Evolutionary conservation across 2,113 vertebrate species (phyloP).

Genomic region (Paratilapia polleni): DNA sequence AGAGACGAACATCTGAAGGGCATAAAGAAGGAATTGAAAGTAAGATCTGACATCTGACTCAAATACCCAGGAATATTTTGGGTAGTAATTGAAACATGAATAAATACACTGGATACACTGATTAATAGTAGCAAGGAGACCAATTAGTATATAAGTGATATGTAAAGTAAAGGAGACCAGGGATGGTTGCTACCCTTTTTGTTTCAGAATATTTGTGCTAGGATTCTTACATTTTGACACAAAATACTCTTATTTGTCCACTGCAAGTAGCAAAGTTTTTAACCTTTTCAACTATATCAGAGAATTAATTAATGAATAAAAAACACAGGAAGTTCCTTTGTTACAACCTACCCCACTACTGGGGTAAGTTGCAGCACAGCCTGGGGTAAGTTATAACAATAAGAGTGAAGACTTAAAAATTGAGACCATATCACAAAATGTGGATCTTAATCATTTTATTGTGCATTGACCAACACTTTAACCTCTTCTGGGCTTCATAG

Average conservation of each 20-base stretch:
- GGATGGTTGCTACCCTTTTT: neutral
- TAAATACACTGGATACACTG: too few species aligned
- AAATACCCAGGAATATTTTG: too few species aligned
- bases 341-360: neutral
- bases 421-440: neutral
- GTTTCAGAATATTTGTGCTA: neutral
- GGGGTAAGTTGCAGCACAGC: neutral
- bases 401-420: neutral
- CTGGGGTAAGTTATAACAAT: neutral
- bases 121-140: too few species aligned
- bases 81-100: too few species aligned
- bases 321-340: neutral
- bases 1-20: too few species aligned
- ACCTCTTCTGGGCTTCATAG: neutral
- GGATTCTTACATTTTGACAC: neutral
- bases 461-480: neutral
- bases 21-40: too few species aligned
- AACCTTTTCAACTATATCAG: neutral
- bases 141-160: too few species aligned
- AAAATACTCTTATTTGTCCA: neutral
- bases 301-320: neutral
- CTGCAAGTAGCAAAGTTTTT: neutral
- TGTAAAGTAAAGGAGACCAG: too few species aligned
- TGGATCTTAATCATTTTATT: neutral
- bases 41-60: too few species aligned